phyloP scores from a whole-genome alignment of 2,113 vertebrate species.

The Scalopus aquaticus region DNA sequence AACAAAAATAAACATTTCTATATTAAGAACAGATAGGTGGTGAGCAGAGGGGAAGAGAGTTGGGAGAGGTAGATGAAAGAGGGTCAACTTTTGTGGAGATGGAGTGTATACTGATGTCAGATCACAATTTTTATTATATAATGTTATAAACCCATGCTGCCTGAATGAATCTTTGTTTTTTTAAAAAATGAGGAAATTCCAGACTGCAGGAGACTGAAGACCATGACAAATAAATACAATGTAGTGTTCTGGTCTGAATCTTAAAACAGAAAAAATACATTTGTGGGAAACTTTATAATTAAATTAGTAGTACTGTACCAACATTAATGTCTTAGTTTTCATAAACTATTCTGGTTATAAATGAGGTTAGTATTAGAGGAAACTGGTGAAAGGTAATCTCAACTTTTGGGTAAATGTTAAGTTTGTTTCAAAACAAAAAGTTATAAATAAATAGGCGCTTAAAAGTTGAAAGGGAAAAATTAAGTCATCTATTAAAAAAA shows the following conservation, averaged over 20 bases:
- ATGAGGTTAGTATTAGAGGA: not conserved
- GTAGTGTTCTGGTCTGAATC: not conserved
- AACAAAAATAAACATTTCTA: too few relatives aligned
- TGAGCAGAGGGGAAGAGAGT: too few relatives aligned
- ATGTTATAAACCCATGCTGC: too few relatives aligned
- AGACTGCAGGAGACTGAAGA: not conserved
- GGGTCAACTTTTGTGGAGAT: too few relatives aligned
- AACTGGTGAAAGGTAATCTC: not conserved
- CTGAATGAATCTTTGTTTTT: too few relatives aligned
- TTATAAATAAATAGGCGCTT: not conserved
- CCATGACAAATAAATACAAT: not conserved
- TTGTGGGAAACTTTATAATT: not conserved
- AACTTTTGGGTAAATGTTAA: not conserved
- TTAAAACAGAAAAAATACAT: not conserved
- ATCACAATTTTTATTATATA: too few relatives aligned
- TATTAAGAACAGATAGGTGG: too few relatives aligned
- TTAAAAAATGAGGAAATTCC: not conserved
- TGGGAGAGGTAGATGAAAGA: too few relatives aligned
- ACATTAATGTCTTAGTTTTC: conserved; percentile 13
- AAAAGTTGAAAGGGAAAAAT: not conserved
- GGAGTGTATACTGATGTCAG: too few relatives aligned
- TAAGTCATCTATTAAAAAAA: not conserved
- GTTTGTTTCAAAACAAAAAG: conserved; percentile 7
- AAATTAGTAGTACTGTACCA: not conserved
- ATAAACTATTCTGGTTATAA: not conserved